Evolutionary conservation across 1,140 invertebrate species (phyloP), one percentile per base, ranked within the genome.

Genomic region (Octopus bimaculoides): DNA sequence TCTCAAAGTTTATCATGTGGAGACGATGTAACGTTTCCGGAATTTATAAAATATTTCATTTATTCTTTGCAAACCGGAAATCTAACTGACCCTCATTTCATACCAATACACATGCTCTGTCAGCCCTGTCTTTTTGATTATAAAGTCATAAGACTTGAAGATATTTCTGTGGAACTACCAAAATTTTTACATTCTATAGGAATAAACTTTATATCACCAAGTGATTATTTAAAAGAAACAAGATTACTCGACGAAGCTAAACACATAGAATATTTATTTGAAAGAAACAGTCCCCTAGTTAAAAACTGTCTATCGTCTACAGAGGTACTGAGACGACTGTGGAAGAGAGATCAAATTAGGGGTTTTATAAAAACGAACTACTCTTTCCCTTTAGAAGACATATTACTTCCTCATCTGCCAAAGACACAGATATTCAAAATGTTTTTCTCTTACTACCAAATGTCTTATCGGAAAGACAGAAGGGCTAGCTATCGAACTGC

Each of bases 1-100:
- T 41, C 5, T 3, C 53, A 53, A 10, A 75, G 75, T 52, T 7
- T 54, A 54, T 14, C 5, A 73, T 81, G 80, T 75, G 80, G 80
- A 55, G 54, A 77, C 52, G 74, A 78, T 54, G 69, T 81, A 5
- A 74, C 80, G 4, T 81, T 81, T 54, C 41, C 54, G 53, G 80
- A 81, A 52, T 81, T 81, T 56, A 52, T 81, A 1, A n/a, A 56
- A 26, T 81, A 78, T 61, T 56, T 81, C n/a, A n/a, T 81, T 12
- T 17, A 78, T 52, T 20, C 20, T 20, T 7, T 52, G 5, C 17
- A 17, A 14, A 76, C 56, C 5, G 69, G 76, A 20, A 53, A 74
- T 14, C 53, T 78, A 5, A 52, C n/a, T 4, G 69, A 81, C 26
- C 52, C 52, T 26, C 80, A 81, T 54, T 81, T 81, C 54, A 77